Conservation (phyloP, 2,797 vertebrate species). For the Sparus aurata region DNA sequence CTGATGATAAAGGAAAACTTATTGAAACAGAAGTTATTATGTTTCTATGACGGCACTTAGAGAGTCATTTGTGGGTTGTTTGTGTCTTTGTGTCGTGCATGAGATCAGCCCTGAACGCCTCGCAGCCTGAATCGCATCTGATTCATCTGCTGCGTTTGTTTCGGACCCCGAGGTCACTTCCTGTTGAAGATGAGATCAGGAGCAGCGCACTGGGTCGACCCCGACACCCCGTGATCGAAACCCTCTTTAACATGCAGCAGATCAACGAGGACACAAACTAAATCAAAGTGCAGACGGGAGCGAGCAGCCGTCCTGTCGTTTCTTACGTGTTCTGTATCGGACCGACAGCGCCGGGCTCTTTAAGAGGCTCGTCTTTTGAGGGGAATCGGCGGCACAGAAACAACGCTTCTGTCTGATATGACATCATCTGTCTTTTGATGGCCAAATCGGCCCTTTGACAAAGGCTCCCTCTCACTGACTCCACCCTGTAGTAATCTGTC, state of each 20-base stretch:
- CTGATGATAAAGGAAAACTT: not conserved
- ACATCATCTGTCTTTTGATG: conserved; percentile 77
- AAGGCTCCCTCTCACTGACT: conserved; percentile 76
- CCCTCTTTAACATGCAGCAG: conserved; percentile 1
- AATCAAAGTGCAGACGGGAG: conserved; percentile 16
- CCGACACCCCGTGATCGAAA: conserved; percentile 15
- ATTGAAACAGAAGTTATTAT: not conserved
- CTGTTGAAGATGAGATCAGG: conserved; percentile 41
- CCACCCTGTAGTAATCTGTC: conserved; percentile 56
- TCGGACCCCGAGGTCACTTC: conserved; percentile 52
- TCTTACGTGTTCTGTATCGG: conserved; percentile 1
- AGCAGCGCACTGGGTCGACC: conserved; percentile 33
- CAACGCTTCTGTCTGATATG: conserved; percentile 66
- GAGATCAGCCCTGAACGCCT: conserved; percentile 8
- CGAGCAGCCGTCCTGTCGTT: not conserved
- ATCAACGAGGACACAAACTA: not conserved
- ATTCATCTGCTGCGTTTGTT: conserved; percentile 38
- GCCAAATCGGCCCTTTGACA: conserved; percentile 73
- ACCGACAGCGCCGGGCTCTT: conserved; percentile 35
- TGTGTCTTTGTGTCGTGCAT: not conserved
- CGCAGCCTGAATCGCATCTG: conserved; percentile 9
- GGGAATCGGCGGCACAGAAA: conserved; percentile 54
- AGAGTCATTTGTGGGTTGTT: not conserved
- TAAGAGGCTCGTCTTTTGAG: conserved; percentile 54
- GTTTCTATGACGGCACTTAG: not conserved